Conservation (phyloP, 2,888 invertebrate genomes). For the Amphipyra tragopoginis region DNA sequence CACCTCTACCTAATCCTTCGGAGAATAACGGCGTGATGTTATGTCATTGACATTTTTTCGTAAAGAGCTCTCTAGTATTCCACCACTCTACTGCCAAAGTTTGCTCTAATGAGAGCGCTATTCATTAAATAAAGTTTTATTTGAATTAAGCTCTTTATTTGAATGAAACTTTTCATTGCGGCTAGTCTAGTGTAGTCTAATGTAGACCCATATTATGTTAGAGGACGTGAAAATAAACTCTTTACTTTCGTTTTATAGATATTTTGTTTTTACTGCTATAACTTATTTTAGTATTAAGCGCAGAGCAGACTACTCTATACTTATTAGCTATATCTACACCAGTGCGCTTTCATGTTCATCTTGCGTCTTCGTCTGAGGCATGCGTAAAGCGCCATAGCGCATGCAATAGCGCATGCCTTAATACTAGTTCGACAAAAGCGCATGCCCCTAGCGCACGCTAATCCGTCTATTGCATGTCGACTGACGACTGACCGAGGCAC, state of each 20-base stretch:
- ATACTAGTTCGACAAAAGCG: too few relatives aligned
- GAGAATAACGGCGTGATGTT: too few relatives aligned
- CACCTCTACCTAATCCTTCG: too few relatives aligned
- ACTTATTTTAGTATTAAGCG: background rate
- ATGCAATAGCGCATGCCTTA: too few relatives aligned
- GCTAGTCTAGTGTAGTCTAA: slow-evolving; percentile 26
- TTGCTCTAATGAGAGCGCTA: slow-evolving; percentile 39
- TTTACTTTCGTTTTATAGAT: background rate
- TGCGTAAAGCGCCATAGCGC: too few relatives aligned
- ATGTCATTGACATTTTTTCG: slow-evolving; percentile 23
- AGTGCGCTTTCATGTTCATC: too few relatives aligned
- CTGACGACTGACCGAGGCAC: too few relatives aligned
- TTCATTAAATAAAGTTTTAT: slow-evolving; percentile 50
- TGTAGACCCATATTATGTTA: slow-evolving; percentile 14
- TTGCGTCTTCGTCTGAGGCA: too few relatives aligned
- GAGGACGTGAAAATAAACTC: slow-evolving; percentile 8
- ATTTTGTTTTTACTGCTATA: background rate
- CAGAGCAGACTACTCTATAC: too few relatives aligned
- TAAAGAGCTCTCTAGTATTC: slow-evolving; percentile 12
- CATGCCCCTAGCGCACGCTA: too few relatives aligned
- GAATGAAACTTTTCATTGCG: slow-evolving; percentile 40
- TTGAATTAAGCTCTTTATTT: slow-evolving; percentile 25
- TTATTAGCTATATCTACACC: too few relatives aligned
- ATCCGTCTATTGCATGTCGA: too few relatives aligned
- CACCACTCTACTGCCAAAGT: slow-evolving; percentile 18